Base-by-base conservation (phyloP, 1,140 invertebrate genomes). In the Frieseomelitta varia region DNA sequence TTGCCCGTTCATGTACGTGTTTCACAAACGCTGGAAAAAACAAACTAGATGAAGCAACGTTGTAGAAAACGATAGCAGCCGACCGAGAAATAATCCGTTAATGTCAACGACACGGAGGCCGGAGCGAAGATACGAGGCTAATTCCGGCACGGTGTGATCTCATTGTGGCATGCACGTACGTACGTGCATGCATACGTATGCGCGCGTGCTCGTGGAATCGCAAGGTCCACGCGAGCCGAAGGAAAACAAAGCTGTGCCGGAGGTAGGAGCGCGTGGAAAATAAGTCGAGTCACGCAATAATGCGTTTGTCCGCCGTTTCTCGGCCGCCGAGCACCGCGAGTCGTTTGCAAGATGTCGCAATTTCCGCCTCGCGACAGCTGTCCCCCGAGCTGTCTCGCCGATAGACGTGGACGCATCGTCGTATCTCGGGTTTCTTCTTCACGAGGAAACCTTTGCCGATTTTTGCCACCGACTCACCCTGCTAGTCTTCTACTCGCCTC, bases 311-410 rank as follows among this genome's bases (percentile, higher is more conserved):
- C 47, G 3, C 12, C 21, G 58, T 76, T 79, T 21, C 61, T 56
- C 68, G 79, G 55, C 19, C 34, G 14, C 56, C 56, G 71, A 53
- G 51, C 56, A 72, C 53, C 85, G 82, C 81, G 79, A 85, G 68
- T 85, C 86, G 84, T 90, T 90, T 82, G 86, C 89, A 90, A 90
- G 88, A 90, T 90, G 89, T 87, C 88, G 87, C 76, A 81, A 75
- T 90, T 90, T 90, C 88, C 88, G 88, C 61, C 4, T 69, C 61
- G 73, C 81, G 86, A 90, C 89, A 90, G 89, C 86, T 90, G 89
- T 84, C 84, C 78, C 79, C 85, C 85, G 88, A 30, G 47, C 79
- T 74, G 84, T 78, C n/a, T n/a, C 84, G 87, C n/a, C 55, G 79
- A 85, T 79, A 65, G 74, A 83, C 69, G 78, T 79, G 86, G 87